phyloP scores from a whole-genome alignment of 2,113 vertebrate species.

The Aspiorhynchus laticeps region DNA sequence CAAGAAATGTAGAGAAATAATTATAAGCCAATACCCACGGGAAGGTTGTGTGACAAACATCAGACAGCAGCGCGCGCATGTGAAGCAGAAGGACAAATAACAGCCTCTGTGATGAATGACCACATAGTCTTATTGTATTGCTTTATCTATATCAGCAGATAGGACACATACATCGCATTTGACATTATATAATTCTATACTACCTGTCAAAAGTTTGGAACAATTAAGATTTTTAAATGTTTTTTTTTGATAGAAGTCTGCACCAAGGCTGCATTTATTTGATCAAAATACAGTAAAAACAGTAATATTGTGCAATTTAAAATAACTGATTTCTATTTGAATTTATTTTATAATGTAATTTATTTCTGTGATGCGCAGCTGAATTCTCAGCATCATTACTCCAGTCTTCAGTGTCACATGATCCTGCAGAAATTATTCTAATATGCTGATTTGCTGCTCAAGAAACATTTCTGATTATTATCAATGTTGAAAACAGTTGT shows the following conservation, averaged over 20 bases:
- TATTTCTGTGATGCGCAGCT: too few species aligned
- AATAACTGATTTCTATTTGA: too few species aligned
- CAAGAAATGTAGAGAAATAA: conserved; percentile 22
- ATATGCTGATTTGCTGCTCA: too few species aligned
- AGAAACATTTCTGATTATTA: too few species aligned
- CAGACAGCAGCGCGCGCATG: neutral
- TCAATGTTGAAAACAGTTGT: too few species aligned
- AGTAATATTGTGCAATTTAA: too few species aligned
- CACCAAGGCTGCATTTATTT: too few species aligned
- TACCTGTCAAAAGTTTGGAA: neutral
- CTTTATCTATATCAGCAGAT: neutral
- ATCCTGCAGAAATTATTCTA: neutral
- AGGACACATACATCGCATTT: neutral
- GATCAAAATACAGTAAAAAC: too few species aligned
- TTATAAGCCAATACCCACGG: conserved; percentile 14
- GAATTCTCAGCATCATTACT: too few species aligned
- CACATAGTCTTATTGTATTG: neutral
- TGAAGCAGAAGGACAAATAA: conserved; percentile 1
- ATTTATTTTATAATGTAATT: too few species aligned
- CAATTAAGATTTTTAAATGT: neutral
- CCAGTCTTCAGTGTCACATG: neutral
- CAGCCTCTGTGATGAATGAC: neutral
- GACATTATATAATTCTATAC: neutral
- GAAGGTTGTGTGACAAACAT: conserved; percentile 30
- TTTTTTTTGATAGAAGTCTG: too few species aligned